A percentile compares a stretch with the other conserved stretches of the same genome.
These are phyloP conservation scores for Chrysolina americana DNA, from an alignment of 2,888 invertebrate genomes.

Conservation along the genomic window DNA sequence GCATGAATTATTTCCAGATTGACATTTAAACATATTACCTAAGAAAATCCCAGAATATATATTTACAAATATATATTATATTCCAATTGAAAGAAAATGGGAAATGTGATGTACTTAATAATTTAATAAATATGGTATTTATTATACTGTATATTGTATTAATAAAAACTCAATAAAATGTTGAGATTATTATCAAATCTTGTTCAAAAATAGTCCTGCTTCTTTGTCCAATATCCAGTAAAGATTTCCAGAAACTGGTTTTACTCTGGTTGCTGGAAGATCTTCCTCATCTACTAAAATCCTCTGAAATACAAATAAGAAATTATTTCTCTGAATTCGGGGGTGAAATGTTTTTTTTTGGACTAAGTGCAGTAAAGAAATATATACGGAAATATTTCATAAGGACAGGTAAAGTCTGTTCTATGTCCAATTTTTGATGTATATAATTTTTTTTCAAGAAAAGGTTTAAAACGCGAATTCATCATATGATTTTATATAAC, in stretches of 20 bases:
- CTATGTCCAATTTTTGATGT: too few relatives aligned
- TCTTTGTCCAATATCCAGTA: conserved; percentile 77
- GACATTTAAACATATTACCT: conserved; percentile 23
- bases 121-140: conserved; percentile 65
- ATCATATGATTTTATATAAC: too few relatives aligned
- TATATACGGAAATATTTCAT: too few relatives aligned
- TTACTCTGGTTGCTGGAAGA: conserved; percentile 84
- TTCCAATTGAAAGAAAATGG: conserved; percentile 51
- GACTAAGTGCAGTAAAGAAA: too few relatives aligned
- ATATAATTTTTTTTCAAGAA: too few relatives aligned
- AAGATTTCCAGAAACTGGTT: conserved; percentile 79
- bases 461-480: too few relatives aligned
- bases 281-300: conserved; percentile 83
- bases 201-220: conserved; percentile 67
- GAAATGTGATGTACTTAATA: conserved; percentile 69
- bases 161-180: conserved; percentile 45
- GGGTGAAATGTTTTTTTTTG: too few relatives aligned
- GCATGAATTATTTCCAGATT: conserved; percentile 33
- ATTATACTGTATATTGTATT: conserved; percentile 62
- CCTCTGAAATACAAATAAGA: conserved; percentile 74
- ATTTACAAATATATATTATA: conserved; percentile 32
- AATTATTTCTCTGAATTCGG: too few relatives aligned
- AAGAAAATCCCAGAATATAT: conserved; percentile 17
- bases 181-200: conserved; percentile 42
- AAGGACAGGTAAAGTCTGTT: too few relatives aligned